phyloP scores from a whole-genome alignment of 2,113 vertebrate genomes.

The Cepphus grylle region DNA sequence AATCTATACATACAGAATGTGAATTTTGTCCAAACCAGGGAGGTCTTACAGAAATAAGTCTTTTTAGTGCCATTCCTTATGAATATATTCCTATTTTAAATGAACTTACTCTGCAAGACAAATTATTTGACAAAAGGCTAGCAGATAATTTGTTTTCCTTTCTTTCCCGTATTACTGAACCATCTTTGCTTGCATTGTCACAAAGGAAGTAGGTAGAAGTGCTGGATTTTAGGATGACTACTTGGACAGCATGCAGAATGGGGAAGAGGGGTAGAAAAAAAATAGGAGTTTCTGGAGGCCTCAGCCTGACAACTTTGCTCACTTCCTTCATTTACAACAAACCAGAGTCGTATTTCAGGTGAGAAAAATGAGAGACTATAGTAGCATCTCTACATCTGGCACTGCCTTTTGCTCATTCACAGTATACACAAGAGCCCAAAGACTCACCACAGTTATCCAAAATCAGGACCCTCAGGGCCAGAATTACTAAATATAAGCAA shows the following conservation, averaged over 20 bases:
- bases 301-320: background rate
- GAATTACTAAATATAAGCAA: background rate
- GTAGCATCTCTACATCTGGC: background rate
- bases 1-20: background rate
- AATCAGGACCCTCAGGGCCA: background rate
- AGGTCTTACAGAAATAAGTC: background rate
- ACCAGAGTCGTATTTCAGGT: background rate
- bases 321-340: background rate
- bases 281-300: background rate
- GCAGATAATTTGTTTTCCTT: background rate
- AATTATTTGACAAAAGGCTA: background rate
- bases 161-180: background rate
- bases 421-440: background rate
- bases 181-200: background rate
- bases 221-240: background rate
- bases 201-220: background rate
- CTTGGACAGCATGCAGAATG: background rate
- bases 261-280: background rate
- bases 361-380: background rate
- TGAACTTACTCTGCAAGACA: background rate
- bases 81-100: background rate
- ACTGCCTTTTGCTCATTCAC: background rate
- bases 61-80: background rate
- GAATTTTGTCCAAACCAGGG: background rate
- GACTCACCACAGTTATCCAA: background rate